Base-by-base conservation (phyloP, 2,113 vertebrate species). In the Carassius gibelio region DNA sequence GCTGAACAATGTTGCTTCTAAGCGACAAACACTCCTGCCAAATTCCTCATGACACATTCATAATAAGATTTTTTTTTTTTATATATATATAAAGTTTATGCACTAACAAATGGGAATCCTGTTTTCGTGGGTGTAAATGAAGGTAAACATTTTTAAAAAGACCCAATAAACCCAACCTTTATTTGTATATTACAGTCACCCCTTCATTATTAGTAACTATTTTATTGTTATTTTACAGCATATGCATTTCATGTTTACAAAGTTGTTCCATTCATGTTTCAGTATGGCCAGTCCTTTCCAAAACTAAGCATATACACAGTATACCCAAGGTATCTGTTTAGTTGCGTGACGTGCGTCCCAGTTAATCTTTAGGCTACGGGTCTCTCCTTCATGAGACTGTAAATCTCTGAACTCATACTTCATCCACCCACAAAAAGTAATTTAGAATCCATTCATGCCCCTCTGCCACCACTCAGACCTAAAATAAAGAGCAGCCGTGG, bases 401-500 rank as follows among this genome's bases (percentile, higher is more conserved):
- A 62, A 55, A 62, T 79, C 75, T 69, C 86, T 74, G 61, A 87
- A 45, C 82, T 72, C 79, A 68, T 42, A 50, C 75, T 36, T 80
- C 84, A 85, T 52, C 71, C 59, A 48, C 42, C 62, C 85, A 45
- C 64, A 83, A 72, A 83, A 71, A 83, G 81, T 83, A 83, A 71
- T 83, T 83, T 83, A 71, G 81, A 83, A 55, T 72, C 74, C 55
- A 62, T 82, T 71, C 62, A 55, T 83, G 52, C 55, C 52, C 68
- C 66, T 61, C 75, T 59, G 21, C 66, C 23, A 52, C 75, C 42
- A 66, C 84, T 88, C 75, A 61, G 64, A 55, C 76, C 62, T 76
- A 78, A 91, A 93, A 94, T 94, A 94, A 93, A 92, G 88, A n/a
- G 64, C 23, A 89, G 75, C 74, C 55, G 61, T n/a, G 62, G 75